Conservation (phyloP, 1,140 invertebrate genomes). For the Drepana arcuata region DNA sequence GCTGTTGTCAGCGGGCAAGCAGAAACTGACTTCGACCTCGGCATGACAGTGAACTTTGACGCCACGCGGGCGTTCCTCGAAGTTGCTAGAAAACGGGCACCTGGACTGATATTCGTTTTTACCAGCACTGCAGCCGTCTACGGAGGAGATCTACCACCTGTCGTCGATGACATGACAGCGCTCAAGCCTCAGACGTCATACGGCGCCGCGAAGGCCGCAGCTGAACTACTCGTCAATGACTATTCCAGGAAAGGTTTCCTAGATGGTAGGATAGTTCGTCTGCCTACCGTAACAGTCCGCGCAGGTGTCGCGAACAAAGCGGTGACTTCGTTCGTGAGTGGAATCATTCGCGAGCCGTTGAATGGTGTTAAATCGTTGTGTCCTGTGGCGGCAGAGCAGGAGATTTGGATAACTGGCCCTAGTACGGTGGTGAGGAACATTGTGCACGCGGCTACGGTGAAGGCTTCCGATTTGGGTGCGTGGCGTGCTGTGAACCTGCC, state of each 20-base stretch:
- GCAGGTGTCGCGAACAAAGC: constrained; percentile 40
- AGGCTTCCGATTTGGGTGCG: constrained; percentile 11
- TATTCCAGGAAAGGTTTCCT: constrained; percentile 41
- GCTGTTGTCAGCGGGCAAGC: constrained; percentile 54
- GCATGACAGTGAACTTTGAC: constrained; percentile 48
- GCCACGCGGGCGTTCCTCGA: constrained; percentile 40
- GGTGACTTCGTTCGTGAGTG: constrained; percentile 50
- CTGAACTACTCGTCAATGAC: constrained; percentile 47
- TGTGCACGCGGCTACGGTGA: constrained; percentile 27
- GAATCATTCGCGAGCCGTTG: constrained; percentile 48
- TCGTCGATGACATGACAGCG: constrained; percentile 30
- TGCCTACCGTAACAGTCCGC: constrained; percentile 49
- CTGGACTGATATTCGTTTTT: constrained; percentile 34
- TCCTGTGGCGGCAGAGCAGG: constrained; percentile 28
- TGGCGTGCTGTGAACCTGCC: constrained; percentile 42
- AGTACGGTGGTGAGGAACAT: constrained; percentile 29
- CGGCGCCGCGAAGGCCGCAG: constrained; percentile 46
- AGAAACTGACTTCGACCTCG: constrained; percentile 46
- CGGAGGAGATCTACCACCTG: constrained; percentile 37
- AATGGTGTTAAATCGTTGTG: constrained; percentile 23
- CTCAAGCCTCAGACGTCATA: constrained; percentile 48
- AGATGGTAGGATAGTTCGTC: constrained; percentile 32
- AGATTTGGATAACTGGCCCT: constrained; percentile 44
- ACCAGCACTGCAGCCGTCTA: constrained; percentile 43
- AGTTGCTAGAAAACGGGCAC: constrained; percentile 19